These are phyloP conservation scores for Zosterops pallidus DNA, from an alignment of 2,113 vertebrate species.

Conservation along the genomic window DNA sequence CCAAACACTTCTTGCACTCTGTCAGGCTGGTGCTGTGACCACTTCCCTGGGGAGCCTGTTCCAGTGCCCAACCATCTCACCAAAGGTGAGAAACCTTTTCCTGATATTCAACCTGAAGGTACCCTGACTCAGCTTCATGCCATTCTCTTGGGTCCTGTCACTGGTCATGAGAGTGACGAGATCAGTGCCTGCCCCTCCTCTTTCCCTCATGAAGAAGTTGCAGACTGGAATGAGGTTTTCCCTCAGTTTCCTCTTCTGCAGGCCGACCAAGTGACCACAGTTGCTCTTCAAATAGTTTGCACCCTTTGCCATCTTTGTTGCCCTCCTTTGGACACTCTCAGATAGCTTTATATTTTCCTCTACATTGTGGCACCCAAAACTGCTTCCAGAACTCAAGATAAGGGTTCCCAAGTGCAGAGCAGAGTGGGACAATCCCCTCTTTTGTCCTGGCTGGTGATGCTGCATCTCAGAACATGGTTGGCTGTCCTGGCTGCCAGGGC, in stretches of 20 bases:
- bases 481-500: neutral
- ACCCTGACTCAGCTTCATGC: neutral
- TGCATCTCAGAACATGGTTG: neutral
- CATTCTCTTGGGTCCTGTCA: rapidly evolving
- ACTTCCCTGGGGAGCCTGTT: neutral
- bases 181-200: neutral
- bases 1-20: neutral
- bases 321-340: neutral
- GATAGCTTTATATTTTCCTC: neutral
- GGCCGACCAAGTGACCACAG: neutral
- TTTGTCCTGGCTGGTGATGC: neutral
- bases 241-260: neutral
- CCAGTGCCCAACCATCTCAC: neutral
- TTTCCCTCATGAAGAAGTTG: neutral
- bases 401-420: neutral
- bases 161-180: neutral
- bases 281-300: rapidly evolving
- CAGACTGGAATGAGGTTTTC: neutral
- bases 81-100: neutral
- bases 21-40: neutral
- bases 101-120: neutral
- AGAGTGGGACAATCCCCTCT: neutral
- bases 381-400: neutral
- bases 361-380: neutral
- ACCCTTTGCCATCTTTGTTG: neutral